Percentiles rank a stretch among this genome's conserved stretches.
Evolutionary conservation across 2,888 invertebrate genomes (phyloP).

Genomic region (Chrysotoxum bicinctum): DNA sequence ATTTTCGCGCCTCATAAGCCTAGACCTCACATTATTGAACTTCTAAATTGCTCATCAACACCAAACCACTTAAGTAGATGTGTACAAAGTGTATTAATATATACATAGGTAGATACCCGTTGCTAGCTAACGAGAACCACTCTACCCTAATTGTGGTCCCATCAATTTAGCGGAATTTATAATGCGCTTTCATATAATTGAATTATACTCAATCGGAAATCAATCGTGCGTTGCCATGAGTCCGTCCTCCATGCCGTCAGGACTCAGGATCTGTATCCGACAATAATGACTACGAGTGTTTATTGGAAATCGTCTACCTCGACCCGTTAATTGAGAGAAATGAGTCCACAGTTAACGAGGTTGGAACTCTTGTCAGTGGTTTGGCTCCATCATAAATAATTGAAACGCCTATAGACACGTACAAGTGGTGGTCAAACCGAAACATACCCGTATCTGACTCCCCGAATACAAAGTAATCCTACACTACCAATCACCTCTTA

Average conservation of each 20-base stretch:
- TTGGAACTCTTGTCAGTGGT: slow-evolving; percentile 71
- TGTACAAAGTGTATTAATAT: background rate
- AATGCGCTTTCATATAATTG: slow-evolving; percentile 41
- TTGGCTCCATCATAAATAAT: slow-evolving; percentile 65
- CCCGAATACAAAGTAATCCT: background rate
- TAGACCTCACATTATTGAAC: background rate
- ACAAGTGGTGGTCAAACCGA: slow-evolving; percentile 27
- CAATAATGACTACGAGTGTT: background rate
- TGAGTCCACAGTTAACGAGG: slow-evolving; percentile 48
- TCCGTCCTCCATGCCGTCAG: background rate
- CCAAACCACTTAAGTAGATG: slow-evolving; percentile 8
- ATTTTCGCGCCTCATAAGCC: background rate
- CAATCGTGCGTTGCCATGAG: slow-evolving; percentile 47
- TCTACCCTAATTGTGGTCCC: slow-evolving; percentile 20
- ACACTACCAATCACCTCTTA: background rate
- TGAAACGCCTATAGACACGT: slow-evolving; percentile 1
- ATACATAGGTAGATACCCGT: background rate
- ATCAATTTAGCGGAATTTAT: slow-evolving; percentile 54
- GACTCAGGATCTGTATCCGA: background rate
- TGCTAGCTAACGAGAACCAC: background rate
- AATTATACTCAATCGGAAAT: slow-evolving; percentile 47
- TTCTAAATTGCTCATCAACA: slow-evolving; percentile 37
- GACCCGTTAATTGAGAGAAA: slow-evolving; percentile 67
- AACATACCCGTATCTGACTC: background rate
- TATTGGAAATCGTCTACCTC: slow-evolving; percentile 41